Conservation (phyloP, 1,140 invertebrate species). For the Dinoponera quadriceps region DNA sequence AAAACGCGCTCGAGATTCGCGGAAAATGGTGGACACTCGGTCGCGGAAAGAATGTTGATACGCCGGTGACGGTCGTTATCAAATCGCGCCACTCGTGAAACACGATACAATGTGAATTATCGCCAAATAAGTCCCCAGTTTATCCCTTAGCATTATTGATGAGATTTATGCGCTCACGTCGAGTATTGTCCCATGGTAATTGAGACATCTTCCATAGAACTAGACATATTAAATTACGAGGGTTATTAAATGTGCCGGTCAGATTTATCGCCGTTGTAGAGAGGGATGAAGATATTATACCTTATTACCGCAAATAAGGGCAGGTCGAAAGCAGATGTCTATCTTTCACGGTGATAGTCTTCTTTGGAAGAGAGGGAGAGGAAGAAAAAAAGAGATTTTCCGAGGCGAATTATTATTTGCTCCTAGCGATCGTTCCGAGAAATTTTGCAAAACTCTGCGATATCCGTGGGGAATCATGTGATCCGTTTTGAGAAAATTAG, state of each 20-base stretch:
- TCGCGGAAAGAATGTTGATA: conserved; percentile 2
- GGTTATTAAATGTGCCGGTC: conserved; percentile 44
- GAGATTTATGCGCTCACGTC: conserved; percentile 29
- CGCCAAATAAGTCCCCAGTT: conserved; percentile 36
- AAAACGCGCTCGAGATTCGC: neutral
- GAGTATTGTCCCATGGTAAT: conserved; percentile 49
- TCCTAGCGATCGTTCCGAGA: neutral
- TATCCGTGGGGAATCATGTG: no score
- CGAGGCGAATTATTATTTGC: conserved; percentile 4
- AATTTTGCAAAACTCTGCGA: no score
- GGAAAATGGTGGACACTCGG: neutral
- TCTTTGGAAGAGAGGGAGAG: conserved; percentile 13
- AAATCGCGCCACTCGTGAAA: conserved; percentile 10
- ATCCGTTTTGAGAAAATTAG: no score
- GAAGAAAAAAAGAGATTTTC: neutral
- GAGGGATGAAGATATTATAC: conserved; percentile 45
- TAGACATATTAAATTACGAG: conserved; percentile 59
- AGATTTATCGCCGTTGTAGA: conserved; percentile 47
- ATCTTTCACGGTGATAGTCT: conserved; percentile 39
- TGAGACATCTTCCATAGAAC: conserved; percentile 46
- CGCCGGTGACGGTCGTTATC: neutral
- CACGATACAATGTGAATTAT: conserved; percentile 46
- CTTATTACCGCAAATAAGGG: conserved; percentile 34
- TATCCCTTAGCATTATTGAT: conserved; percentile 53
- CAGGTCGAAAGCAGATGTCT: conserved; percentile 36